A percentile compares a stretch with the other conserved stretches of the same genome.
phyloP scores from a whole-genome alignment of 1,140 invertebrate genomes.

The Colletes gigas region DNA sequence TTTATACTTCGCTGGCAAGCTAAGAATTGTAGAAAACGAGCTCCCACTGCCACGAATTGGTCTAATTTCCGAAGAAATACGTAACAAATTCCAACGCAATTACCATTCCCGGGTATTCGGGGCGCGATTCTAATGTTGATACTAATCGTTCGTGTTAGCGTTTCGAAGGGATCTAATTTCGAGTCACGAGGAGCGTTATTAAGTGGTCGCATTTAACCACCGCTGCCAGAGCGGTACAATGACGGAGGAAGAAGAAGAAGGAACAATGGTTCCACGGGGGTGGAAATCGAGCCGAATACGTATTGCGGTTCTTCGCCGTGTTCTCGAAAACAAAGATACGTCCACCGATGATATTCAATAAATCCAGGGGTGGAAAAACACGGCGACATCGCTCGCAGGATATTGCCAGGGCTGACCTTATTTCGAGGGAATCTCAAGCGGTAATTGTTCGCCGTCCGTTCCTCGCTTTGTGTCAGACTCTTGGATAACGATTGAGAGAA shows the following conservation, averaged over 20 bases:
- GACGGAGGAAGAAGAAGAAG: background rate
- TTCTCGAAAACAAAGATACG: slow-evolving; percentile 26
- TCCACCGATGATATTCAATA: slow-evolving; percentile 39
- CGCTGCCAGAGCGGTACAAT: background rate
- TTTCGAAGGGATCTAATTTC: slow-evolving; percentile 1
- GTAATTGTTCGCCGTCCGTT: slow-evolving; percentile 55
- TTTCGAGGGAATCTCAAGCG: slow-evolving; percentile 54
- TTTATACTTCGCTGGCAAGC: too few species aligned
- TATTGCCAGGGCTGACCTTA: slow-evolving; percentile 53
- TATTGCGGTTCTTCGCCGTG: slow-evolving; percentile 2
- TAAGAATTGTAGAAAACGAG: background rate
- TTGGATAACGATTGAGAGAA: slow-evolving; percentile 35
- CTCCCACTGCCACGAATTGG: background rate
- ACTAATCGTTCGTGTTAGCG: slow-evolving; percentile 1
- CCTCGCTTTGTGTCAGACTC: slow-evolving; percentile 13
- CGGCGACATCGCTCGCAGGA: slow-evolving; percentile 34
- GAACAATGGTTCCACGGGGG: background rate
- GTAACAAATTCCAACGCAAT: slow-evolving; percentile 14
- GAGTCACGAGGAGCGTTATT: slow-evolving; percentile 11
- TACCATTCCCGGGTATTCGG: background rate
- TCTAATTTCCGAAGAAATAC: slow-evolving; percentile 12
- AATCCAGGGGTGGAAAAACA: slow-evolving; percentile 37
- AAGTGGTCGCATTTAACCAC: background rate
- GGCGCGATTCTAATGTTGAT: background rate
- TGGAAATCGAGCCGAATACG: background rate